Conservation (phyloP, 2,797 vertebrate species). For the Xenops minutus region DNA sequence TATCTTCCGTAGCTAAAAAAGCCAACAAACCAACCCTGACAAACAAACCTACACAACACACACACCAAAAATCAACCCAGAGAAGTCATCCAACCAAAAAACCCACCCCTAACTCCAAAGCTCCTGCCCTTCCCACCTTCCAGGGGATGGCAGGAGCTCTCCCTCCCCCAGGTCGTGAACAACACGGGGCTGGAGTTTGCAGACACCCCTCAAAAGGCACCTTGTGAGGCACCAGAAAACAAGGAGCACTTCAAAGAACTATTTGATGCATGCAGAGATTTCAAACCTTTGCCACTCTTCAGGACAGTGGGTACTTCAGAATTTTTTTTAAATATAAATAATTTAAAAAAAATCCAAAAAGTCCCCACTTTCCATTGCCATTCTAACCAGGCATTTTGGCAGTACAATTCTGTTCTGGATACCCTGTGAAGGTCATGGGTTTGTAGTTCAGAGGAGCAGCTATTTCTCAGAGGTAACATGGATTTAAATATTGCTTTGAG, state of each 20-base stretch:
- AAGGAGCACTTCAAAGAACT: not conserved
- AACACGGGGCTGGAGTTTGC: not conserved
- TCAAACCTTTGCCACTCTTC: not conserved
- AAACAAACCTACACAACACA: not conserved
- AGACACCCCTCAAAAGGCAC: not conserved
- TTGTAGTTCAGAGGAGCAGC: not conserved
- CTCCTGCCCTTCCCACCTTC: not conserved
- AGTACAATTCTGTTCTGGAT: not conserved
- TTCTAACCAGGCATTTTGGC: not conserved
- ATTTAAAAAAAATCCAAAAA: not conserved
- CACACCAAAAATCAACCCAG: not conserved
- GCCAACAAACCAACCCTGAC: not conserved
- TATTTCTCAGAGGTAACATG: not conserved
- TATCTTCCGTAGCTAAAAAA: not conserved
- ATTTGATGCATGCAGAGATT: not conserved
- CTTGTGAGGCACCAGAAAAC: not conserved
- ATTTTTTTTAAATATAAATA: not conserved
- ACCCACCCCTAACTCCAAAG: rapidly evolving
- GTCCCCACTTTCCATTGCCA: not conserved
- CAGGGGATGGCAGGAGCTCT: not conserved
- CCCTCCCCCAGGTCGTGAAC: not conserved
- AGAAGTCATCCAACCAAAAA: not conserved
- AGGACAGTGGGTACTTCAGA: rapidly evolving
- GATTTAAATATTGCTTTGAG: not conserved
- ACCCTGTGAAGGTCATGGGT: not conserved